Percentiles rank a stretch among this genome's conserved stretches.
phyloP scores from a whole-genome alignment of 2,888 invertebrate species.

The Amiota communis region DNA sequence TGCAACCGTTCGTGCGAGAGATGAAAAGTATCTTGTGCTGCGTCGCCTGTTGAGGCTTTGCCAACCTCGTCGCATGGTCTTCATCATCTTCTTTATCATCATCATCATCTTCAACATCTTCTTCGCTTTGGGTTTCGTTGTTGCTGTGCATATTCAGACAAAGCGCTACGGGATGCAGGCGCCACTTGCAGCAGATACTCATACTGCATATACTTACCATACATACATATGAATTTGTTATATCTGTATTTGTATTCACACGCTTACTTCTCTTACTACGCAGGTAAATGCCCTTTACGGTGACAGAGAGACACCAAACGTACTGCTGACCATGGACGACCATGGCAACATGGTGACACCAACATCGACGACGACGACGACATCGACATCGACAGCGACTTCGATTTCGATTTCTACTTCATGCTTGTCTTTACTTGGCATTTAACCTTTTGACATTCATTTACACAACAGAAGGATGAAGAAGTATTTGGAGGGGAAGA shows the following conservation, averaged over 20 bases:
- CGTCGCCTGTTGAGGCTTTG: not conserved
- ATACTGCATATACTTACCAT: slow-evolving; percentile 30
- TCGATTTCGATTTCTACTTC: slow-evolving; percentile 17
- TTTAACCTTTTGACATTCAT: not conserved
- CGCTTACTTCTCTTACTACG: slow-evolving; percentile 18
- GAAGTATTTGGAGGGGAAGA: too few species aligned
- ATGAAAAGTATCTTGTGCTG: slow-evolving; percentile 18
- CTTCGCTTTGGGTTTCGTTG: too few species aligned
- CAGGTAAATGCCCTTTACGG: slow-evolving; percentile 32
- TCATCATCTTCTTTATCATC: slow-evolving; percentile 46
- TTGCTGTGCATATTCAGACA: slow-evolving; percentile 70
- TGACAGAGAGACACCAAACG: slow-evolving; percentile 12
- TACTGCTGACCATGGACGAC: too few species aligned
- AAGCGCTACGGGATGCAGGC: slow-evolving; percentile 73
- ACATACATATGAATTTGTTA: slow-evolving; percentile 17
- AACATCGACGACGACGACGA: slow-evolving; percentile 52
- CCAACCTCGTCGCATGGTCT: slow-evolving; percentile 6
- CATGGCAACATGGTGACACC: slow-evolving; percentile 30
- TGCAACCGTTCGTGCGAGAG: slow-evolving; percentile 13
- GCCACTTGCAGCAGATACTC: slow-evolving; percentile 64
- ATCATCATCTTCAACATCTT: too few species aligned
- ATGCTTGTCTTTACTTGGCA: slow-evolving; percentile 45
- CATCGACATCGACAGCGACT: slow-evolving; percentile 47
- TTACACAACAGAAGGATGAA: not conserved
- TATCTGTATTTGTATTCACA: not conserved